Evolutionary conservation across 1,140 invertebrate species (phyloP).

Genomic region (Galleria mellonella): DNA sequence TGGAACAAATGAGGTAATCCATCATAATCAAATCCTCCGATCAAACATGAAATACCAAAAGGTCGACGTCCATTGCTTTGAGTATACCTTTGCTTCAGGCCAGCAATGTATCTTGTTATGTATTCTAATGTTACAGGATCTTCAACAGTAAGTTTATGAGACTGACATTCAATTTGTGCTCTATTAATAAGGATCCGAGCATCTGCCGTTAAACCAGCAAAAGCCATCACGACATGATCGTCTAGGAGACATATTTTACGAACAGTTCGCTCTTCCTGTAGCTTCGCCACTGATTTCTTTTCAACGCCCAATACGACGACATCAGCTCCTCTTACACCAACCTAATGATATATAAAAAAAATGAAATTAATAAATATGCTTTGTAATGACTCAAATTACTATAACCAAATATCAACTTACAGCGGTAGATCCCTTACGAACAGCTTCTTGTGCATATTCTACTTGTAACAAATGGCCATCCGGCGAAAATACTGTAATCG

Average conservation of each 20-base stretch:
- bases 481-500: constrained; percentile 99
- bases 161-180: constrained; percentile 98
- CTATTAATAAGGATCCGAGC: constrained; percentile 98
- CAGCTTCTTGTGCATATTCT: constrained; percentile 99
- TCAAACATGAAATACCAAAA: constrained; percentile 98
- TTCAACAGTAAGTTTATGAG: constrained; percentile 98
- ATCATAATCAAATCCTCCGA: constrained; percentile 99
- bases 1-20: constrained; percentile 97
- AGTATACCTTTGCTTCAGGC: constrained; percentile 96
- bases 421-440: constrained; percentile 99
- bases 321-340: constrained; percentile 95
- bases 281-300: constrained; percentile 98
- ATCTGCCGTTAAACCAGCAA: constrained; percentile 99
- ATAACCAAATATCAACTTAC: constrained; percentile 79
- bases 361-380: constrained; percentile 4
- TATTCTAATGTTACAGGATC: constrained; percentile 99
- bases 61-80: constrained; percentile 99
- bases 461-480: constrained; percentile 99
- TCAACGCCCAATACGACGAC: constrained; percentile 99
- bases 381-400: constrained; percentile 5
- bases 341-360: constrained; percentile 79
- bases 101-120: constrained; percentile 95
- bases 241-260: constrained; percentile 98
- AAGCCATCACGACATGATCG: constrained; percentile 99
- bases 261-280: constrained; percentile 99